These are phyloP conservation scores for Rhegmatorhina hoffmannsi DNA, from an alignment of 2,113 vertebrate genomes.

Conservation along the genomic window DNA sequence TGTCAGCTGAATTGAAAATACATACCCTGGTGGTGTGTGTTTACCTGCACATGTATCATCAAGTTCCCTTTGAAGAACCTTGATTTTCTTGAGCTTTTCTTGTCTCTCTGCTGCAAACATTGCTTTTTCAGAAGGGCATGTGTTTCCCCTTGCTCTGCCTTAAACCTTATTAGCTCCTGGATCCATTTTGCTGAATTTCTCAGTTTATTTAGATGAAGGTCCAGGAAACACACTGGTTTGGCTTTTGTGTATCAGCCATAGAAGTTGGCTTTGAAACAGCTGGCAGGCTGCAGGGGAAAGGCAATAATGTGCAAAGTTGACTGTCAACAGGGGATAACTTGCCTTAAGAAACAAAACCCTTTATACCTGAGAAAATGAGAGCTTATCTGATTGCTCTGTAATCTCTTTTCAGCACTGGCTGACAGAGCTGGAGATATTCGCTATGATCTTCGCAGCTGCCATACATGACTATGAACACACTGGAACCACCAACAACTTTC, in stretches of 20 bases:
- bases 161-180: not conserved
- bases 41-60: not conserved
- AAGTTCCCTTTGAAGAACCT: not conserved
- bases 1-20: not conserved
- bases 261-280: slow-evolving; percentile 3
- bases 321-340: not conserved
- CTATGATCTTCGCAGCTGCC: slow-evolving; percentile 96
- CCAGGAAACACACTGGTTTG: not conserved
- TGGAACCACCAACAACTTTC: slow-evolving; percentile 99
- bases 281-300: not conserved
- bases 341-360: slow-evolving; percentile 10
- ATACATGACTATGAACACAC: slow-evolving; percentile 98
- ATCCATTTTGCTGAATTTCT: not conserved
- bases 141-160: not conserved
- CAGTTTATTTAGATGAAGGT: not conserved
- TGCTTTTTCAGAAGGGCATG: not conserved
- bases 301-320: not conserved
- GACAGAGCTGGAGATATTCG: slow-evolving; percentile 97
- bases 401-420: slow-evolving; percentile 90
- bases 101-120: not conserved
- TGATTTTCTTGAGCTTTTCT: not conserved
- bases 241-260: not conserved
- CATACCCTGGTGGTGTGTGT: not conserved
- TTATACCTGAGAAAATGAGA: not conserved
- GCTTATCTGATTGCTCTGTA: slow-evolving; percentile 37